Conservation (phyloP, 37 sponge, comb jelly and placozoan genomes). For the Dysidea cf. avara region DNA sequence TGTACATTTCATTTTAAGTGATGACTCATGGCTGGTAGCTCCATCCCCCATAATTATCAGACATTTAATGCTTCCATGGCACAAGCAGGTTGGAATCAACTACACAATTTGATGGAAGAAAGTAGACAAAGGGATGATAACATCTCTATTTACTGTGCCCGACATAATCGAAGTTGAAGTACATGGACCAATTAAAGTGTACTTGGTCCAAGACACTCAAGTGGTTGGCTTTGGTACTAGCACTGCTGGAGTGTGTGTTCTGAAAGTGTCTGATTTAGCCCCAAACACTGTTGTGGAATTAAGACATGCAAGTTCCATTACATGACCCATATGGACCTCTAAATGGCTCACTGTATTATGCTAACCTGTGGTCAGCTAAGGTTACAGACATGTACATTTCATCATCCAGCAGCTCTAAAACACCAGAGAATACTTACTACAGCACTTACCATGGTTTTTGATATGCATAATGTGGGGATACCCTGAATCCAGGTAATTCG, state of each 20-base stretch:
- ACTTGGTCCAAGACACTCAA: slow-evolving; percentile 22
- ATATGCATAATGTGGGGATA: slow-evolving; percentile 53
- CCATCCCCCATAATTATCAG: slow-evolving; percentile 19
- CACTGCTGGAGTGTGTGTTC: slow-evolving; percentile 44
- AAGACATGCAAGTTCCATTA: slow-evolving; percentile 42
- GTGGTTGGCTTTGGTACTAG: slow-evolving; percentile 58
- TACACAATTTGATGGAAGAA: not conserved
- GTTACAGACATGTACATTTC: slow-evolving; percentile 36
- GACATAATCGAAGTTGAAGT: slow-evolving; percentile 15
- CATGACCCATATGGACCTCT: slow-evolving; percentile 57
- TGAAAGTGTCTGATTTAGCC: not conserved
- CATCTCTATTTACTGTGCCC: slow-evolving; percentile 26
- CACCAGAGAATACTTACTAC: slow-evolving; percentile 2
- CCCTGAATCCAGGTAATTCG: too few species aligned
- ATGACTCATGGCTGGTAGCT: slow-evolving; percentile 28
- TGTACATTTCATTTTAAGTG: slow-evolving; percentile 4
- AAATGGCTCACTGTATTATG: slow-evolving; percentile 61
- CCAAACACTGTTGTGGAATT: slow-evolving; percentile 5
- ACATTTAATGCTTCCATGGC: slow-evolving; percentile 26
- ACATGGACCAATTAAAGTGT: slow-evolving; percentile 24
- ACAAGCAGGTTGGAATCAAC: not conserved
- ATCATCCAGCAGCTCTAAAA: not conserved
- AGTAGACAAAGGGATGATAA: slow-evolving; percentile 29
- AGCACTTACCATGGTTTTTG: slow-evolving; percentile 74
- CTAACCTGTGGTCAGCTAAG: slow-evolving; percentile 40